Evolutionary conservation across 2,113 vertebrate species (phyloP), one percentile per base, ranked within the genome.

Genomic region (Peromyscus maniculatus): DNA sequence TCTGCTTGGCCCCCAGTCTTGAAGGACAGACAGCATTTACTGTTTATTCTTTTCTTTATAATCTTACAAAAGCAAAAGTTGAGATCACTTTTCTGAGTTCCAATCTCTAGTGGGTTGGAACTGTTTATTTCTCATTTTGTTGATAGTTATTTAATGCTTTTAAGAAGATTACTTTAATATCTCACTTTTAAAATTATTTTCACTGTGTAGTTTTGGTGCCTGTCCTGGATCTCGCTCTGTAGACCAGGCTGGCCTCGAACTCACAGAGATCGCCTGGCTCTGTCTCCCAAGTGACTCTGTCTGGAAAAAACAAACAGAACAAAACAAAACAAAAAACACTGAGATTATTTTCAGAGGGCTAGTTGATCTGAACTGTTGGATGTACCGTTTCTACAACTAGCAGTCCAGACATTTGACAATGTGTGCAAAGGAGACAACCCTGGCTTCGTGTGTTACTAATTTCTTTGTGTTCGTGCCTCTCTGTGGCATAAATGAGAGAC

Each of bases 171-270:
- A 39, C 64, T 82, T 80, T 64, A 84, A 62, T 84, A 84, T 84
- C n/a, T 84, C 39, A 84, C 36, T 84, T 83, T 84, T 62, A 83
- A 83, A 83, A 28, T 84, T 43, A 64, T 84, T 84, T 62, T 84
- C 36, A 64, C 52, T 52, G 52, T 52, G 10, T 52, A 52, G 52
- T 52, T 52, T 52, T 52, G 52, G 52, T 52, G 52, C 52, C 52
- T 52, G 52, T 52, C 52, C 52, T 52, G 52, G 52, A 52, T 10
- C 52, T 52, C 52, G 9, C 52, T 52, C 10, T 52, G 52, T 52
- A 52, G 7, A 52, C 52, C 52, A 52, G 52, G 52, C 52, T 52
- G 9, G 8, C 52, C 52, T 52, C 8, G 52, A 52, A 52, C 52
- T 52, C 52, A 52, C 9, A 52, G 52, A 52, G 52, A 52, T 52